Base-by-base conservation (phyloP, 2,113 vertebrate genomes). In the Burhinus oedicnemus region DNA sequence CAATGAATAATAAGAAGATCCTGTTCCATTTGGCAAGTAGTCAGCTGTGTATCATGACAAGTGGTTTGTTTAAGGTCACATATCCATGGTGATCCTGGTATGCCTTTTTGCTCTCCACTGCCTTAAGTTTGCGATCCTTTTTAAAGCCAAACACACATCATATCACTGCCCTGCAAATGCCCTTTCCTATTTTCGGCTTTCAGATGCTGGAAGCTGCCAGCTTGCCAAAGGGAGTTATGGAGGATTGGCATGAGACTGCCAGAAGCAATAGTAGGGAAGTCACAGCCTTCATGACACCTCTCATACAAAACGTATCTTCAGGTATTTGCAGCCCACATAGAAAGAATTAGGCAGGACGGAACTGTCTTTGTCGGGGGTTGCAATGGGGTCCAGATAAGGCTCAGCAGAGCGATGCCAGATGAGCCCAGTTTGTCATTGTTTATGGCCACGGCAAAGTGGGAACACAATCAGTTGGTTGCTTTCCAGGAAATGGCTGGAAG, bases 11-110 rank as follows among this genome's bases (percentile, higher is more conserved):
- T 85, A 82, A 72, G 26, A 90, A 89, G 82, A 96, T 95, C 75
- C 78, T 90, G 74, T 89, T 97, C 81, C 81, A 89, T 90, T 89
- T 97, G 97, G 93, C 94, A 91, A 55, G 68, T 51, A 89, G 66
- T 91, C 95, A 88, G 84, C 89, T 83, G 87, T 66, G 87, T 95
- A 97, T 94, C 89, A 87, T 89, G 94, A 85, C 83, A 97, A 95
- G 91, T 76, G 62, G 70, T 94, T 97, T 97, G 89, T 96, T 96
- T 96, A 96, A 96, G 95, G 91, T 96, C 87, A 95, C 87, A 96
- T 96, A 95, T 79, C 94, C 91, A 87, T 94, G 87, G 93, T 95
- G 93, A 97, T 84, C 66, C 29, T 76, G 91, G 81, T 87, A 87
- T 74, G 87, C 87, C 89, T 94, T 95, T 96, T 96, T 96, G 54